Percentiles rank a stretch among this genome's conserved stretches.
These are phyloP conservation scores for Shargacucullia verbasci DNA, from an alignment of 2,888 invertebrate genomes.

Conservation along the genomic window DNA sequence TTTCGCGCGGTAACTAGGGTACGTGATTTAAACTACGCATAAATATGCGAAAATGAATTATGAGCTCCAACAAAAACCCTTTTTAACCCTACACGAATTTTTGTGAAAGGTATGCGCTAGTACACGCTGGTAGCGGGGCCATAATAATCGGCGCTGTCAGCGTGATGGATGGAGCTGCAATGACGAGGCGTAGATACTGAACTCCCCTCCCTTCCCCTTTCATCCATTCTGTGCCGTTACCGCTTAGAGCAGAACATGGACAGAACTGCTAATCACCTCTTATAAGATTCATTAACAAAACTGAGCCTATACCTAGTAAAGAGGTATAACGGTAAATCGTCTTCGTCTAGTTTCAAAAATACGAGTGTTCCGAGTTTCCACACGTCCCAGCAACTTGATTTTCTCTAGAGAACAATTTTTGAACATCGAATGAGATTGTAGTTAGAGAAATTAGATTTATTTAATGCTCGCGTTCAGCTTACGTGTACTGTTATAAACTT, in stretches of 20 bases:
- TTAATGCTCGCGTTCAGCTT: conserved; percentile 23
- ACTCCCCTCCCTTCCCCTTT: conserved; percentile 54
- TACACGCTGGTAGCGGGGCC: conserved; percentile 69
- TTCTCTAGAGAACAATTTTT: conserved; percentile 55
- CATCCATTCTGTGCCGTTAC: conserved; percentile 59
- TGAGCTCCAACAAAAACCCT: conserved; percentile 61
- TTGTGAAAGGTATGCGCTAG: conserved; percentile 70
- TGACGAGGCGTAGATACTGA: conserved; percentile 76
- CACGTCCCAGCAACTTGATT: conserved; percentile 61
- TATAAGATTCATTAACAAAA: conserved; percentile 41
- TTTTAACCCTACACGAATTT: conserved; percentile 65
- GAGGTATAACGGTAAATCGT: conserved; percentile 21
- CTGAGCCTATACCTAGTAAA: conserved; percentile 19
- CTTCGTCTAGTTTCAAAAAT: conserved; percentile 35
- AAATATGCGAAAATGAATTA: conserved; percentile 58
- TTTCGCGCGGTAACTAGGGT: conserved; percentile 13
- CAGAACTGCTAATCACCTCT: conserved; percentile 58
- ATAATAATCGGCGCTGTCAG: conserved; percentile 82
- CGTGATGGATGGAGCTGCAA: conserved; percentile 79
- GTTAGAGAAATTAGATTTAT: conserved; percentile 64
- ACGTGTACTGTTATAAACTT: conserved; percentile 10
- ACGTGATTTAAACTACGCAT: conserved; percentile 31
- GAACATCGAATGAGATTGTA: conserved; percentile 62
- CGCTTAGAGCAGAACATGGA: conserved; percentile 52
- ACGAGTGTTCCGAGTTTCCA: conserved; percentile 25